Evolutionary conservation across 37 sponge, comb jelly and placozoan species (phyloP).

Genomic region (Axinella damicornis): DNA sequence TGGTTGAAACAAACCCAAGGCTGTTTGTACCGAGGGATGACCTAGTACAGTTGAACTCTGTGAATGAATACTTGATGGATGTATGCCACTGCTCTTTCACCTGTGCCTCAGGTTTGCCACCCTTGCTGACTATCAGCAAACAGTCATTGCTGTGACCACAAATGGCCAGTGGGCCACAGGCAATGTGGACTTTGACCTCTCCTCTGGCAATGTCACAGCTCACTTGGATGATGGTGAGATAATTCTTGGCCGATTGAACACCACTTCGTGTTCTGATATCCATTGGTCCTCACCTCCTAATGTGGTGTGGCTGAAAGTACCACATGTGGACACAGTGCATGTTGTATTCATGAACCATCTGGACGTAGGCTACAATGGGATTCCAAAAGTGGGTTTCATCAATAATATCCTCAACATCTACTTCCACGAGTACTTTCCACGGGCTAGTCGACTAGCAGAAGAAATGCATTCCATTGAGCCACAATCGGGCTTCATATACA

Average conservation of each 20-base stretch:
- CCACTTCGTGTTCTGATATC: too few species aligned
- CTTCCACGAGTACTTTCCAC: conserved; percentile 72
- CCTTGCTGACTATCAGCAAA: neutral
- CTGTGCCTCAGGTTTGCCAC: too few species aligned
- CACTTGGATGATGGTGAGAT: conserved; percentile 17
- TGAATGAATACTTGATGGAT: too few species aligned
- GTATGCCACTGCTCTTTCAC: too few species aligned
- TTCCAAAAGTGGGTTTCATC: conserved; percentile 8
- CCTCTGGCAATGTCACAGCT: neutral
- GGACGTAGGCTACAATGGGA: conserved; percentile 78
- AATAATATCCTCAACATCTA: conserved; percentile 37
- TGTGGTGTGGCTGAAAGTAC: conserved; percentile 48
- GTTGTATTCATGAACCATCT: conserved; percentile 83
- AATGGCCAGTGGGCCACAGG: conserved; percentile 38
- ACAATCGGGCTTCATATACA: too few species aligned
- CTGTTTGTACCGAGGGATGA: too few species aligned
- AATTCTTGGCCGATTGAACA: neutral
- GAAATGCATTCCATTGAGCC: conserved; percentile 14
- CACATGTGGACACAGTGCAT: conserved; percentile 52
- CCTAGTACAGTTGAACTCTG: too few species aligned
- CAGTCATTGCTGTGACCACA: conserved; percentile 12
- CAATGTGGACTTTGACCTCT: conserved; percentile 2
- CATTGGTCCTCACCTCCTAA: neutral
- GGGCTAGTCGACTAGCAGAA: conserved; percentile 17
- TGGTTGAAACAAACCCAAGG: too few species aligned